Evolutionary conservation across 92 coral and sea anemone species (phyloP).

Genomic region (Siderastrea siderea): DNA sequence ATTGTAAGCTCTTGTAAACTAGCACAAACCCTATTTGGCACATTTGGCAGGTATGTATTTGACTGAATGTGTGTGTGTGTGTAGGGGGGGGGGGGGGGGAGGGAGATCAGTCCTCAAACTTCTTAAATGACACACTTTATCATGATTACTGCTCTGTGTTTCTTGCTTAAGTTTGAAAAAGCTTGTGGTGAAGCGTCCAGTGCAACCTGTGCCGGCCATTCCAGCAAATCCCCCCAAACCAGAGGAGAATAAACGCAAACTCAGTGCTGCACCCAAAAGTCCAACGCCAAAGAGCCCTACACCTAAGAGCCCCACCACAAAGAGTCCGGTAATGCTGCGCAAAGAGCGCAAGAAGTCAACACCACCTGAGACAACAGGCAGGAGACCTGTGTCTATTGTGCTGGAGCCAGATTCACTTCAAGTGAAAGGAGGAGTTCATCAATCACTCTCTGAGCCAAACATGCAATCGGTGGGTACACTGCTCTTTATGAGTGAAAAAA

Average conservation of each 20-base stretch:
- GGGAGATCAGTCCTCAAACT: background rate
- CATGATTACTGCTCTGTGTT: background rate
- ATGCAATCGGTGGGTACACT: constrained; percentile 45
- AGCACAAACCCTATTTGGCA: too few relatives aligned
- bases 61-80: too few relatives aligned
- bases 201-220: constrained; percentile 95
- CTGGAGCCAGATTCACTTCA: constrained; percentile 73
- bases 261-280: constrained; percentile 32
- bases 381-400: constrained; percentile 93
- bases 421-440: constrained; percentile 7
- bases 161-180: constrained; percentile 78
- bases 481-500: background rate
- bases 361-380: constrained; percentile 25
- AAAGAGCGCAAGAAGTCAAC: constrained; percentile 28
- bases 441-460: constrained; percentile 75
- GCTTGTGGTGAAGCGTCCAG: constrained; percentile 97
- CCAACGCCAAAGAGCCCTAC: background rate
- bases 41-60: too few relatives aligned
- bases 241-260: constrained; percentile 47
- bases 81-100: too few relatives aligned
- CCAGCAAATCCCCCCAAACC: constrained; percentile 60
- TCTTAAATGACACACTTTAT: too few relatives aligned
- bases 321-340: constrained; percentile 20
- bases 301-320: background rate
- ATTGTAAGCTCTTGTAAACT: too few relatives aligned